Conservation (phyloP, 2,797 vertebrate species). For the Yasuhikotakia modesta region DNA sequence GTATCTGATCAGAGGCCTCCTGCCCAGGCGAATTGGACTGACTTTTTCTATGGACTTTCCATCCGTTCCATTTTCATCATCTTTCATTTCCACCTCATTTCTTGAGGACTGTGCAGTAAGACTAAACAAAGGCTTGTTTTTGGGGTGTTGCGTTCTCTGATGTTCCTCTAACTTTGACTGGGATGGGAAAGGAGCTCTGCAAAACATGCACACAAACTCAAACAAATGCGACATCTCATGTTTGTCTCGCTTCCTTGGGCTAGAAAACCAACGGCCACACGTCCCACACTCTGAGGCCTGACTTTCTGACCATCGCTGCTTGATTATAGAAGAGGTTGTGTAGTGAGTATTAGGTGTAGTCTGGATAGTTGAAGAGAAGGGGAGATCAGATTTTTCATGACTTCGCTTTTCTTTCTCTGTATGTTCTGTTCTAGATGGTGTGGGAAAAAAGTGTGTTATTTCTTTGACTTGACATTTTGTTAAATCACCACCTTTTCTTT, state of each 20-base stretch:
- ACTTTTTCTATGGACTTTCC: slow-evolving; percentile 70
- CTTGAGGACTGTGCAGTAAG: slow-evolving; percentile 54
- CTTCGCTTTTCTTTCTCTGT: slow-evolving; percentile 67
- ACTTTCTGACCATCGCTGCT: slow-evolving; percentile 76
- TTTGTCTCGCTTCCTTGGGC: slow-evolving; percentile 83
- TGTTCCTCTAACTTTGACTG: slow-evolving; percentile 81
- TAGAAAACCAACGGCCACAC: slow-evolving; percentile 86
- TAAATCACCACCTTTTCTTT: slow-evolving; percentile 33
- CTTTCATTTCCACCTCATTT: slow-evolving; percentile 62
- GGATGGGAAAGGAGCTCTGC: slow-evolving; percentile 76
- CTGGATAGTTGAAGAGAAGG: slow-evolving; percentile 58
- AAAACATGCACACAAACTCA: slow-evolving; percentile 80
- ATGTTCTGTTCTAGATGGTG: slow-evolving; percentile 63
- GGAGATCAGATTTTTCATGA: slow-evolving; percentile 59
- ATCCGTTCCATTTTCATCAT: slow-evolving; percentile 55
- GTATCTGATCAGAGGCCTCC: slow-evolving; percentile 82
- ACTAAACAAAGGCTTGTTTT: slow-evolving; percentile 65
- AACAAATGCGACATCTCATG: slow-evolving; percentile 85
- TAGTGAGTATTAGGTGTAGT: slow-evolving; percentile 64
- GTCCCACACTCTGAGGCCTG: slow-evolving; percentile 81
- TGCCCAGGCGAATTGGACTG: slow-evolving; percentile 74
- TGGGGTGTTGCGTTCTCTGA: slow-evolving; percentile 79
- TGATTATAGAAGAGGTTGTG: slow-evolving; percentile 66
- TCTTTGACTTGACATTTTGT: slow-evolving; percentile 42
- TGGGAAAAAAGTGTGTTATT: slow-evolving; percentile 54